These are phyloP conservation scores for Tiliacea citrago DNA, from an alignment of 2,888 invertebrate genomes.

Conservation along the genomic window DNA sequence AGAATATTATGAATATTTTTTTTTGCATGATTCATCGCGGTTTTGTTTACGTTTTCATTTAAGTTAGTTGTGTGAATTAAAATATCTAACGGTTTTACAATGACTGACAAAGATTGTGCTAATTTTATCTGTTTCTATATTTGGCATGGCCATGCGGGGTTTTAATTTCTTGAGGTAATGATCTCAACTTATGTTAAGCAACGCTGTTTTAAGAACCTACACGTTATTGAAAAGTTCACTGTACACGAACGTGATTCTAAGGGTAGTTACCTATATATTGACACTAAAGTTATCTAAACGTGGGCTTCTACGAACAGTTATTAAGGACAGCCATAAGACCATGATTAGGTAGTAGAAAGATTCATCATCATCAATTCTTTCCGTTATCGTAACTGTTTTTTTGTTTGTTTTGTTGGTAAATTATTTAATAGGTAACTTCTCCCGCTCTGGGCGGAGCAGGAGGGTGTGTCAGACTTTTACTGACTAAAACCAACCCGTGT, in stretches of 20 bases:
- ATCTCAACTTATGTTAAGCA: not conserved
- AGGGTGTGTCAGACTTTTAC: no score
- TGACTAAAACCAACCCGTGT: no score
- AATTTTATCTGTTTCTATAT: conserved; percentile 24
- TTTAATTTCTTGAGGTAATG: not conserved
- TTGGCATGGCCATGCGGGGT: not conserved
- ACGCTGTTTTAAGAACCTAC: not conserved
- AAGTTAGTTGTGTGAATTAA: conserved; percentile 22
- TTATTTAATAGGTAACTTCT: no score
- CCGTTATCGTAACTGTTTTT: no score
- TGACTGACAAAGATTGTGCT: conserved; percentile 9
- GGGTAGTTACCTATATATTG: not conserved
- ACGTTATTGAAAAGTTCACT: no score
- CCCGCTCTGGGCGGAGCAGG: no score
- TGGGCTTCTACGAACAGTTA: not conserved
- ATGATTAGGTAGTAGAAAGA: no score
- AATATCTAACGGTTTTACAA: conserved; percentile 41
- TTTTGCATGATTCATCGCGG: conserved; percentile 38
- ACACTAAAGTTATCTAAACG: not conserved
- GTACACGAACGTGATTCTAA: not conserved
- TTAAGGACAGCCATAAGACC: not conserved
- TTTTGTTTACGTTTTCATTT: conserved; percentile 52
- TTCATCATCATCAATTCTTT: no score
- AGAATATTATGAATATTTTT: conserved; percentile 29
- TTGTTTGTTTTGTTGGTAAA: no score